Evolutionary conservation across 2,888 invertebrate genomes (phyloP).

Genomic region (Agriopis marginaria): DNA sequence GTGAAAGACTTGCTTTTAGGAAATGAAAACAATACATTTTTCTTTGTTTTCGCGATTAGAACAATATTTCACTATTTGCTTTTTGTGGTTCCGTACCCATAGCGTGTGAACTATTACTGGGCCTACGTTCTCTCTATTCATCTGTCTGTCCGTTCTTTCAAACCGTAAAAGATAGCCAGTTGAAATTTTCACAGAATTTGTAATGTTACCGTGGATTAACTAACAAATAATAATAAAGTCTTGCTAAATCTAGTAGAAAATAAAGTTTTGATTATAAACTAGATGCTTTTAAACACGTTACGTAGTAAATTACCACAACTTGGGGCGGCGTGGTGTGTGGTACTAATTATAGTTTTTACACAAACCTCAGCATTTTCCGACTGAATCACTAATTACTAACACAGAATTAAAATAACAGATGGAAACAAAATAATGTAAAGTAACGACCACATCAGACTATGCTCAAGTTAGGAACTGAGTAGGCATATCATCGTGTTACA

Average conservation of each 20-base stretch:
- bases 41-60: constrained; percentile 5
- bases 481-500: too few relatives aligned
- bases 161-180: too few relatives aligned
- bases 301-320: constrained; percentile 20
- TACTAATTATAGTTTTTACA: constrained; percentile 38
- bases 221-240: too few relatives aligned
- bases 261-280: not conserved
- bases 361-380: constrained; percentile 27
- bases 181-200: too few relatives aligned
- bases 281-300: constrained; percentile 29
- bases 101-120: too few relatives aligned
- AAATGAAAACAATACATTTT: constrained; percentile 8
- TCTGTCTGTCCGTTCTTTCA: too few relatives aligned
- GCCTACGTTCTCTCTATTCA: too few relatives aligned
- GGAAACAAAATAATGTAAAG: not conserved
- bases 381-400: constrained; percentile 44
- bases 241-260: too few relatives aligned
- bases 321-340: constrained; percentile 22
- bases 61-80: not conserved
- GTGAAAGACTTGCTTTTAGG: constrained; percentile 11
- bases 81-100: not conserved
- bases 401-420: constrained; percentile 8
- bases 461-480: too few relatives aligned
- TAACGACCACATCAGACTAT: too few relatives aligned
- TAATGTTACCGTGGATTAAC: too few relatives aligned